phyloP scores from a whole-genome alignment of 2,797 vertebrate genomes.

The Anas bahamensis region DNA sequence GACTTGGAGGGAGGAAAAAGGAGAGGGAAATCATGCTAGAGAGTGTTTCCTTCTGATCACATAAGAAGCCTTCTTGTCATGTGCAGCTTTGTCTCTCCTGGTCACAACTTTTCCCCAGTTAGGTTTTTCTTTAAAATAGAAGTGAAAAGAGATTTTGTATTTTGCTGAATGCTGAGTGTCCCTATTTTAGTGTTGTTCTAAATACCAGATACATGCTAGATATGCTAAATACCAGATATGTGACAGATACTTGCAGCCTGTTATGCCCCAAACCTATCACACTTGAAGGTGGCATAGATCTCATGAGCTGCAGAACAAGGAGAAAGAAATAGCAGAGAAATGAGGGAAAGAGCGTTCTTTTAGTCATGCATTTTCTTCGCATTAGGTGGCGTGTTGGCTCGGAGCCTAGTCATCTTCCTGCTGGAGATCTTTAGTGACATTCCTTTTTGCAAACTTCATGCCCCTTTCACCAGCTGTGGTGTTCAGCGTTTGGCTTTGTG shows the following conservation, averaged over 20 bases:
- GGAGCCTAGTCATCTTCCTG: background rate
- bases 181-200: background rate
- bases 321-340: background rate
- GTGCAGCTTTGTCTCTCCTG: background rate
- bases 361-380: background rate
- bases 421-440: background rate
- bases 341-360: background rate
- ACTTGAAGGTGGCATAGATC: background rate
- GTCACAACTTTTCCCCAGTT: background rate
- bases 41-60: background rate
- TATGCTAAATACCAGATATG: background rate
- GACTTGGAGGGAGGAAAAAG: background rate
- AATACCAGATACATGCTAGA: background rate
- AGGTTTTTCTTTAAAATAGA: background rate
- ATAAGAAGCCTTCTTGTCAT: background rate
- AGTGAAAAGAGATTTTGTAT: background rate
- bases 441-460: background rate
- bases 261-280: background rate
- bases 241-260: background rate
- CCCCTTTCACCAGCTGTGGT: background rate
- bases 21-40: background rate
- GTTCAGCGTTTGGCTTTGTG: background rate
- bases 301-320: background rate
- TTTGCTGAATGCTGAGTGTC: background rate
- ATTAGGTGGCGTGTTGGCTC: background rate